Conservation (phyloP, 2,888 invertebrate species). For the Allolobophora icterica region DNA sequence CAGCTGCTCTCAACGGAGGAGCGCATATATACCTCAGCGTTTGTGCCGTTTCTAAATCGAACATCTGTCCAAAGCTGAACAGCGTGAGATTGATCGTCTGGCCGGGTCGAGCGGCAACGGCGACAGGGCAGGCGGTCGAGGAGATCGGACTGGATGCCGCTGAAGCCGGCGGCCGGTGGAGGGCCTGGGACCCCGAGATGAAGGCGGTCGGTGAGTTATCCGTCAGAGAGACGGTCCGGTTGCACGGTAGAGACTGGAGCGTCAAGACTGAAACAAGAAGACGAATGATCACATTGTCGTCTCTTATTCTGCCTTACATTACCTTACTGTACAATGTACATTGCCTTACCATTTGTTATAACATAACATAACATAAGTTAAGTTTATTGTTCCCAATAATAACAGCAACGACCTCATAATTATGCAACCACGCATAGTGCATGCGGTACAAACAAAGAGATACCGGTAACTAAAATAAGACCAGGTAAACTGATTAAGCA, state of each 20-base stretch:
- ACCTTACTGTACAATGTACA: too few species aligned
- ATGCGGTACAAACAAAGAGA: too few species aligned
- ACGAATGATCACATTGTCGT: too few species aligned
- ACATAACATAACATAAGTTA: too few species aligned
- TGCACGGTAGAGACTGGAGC: constrained; percentile 18
- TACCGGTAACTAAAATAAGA: too few species aligned
- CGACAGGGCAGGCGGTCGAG: background rate
- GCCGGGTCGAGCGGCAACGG: background rate
- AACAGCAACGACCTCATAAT: too few species aligned
- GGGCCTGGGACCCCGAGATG: background rate
- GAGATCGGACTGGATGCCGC: background rate
- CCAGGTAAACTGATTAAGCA: too few species aligned
- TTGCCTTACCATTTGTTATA: too few species aligned
- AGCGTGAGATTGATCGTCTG: constrained; percentile 27
- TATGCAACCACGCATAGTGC: too few species aligned
- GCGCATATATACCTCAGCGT: background rate
- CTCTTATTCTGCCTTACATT: too few species aligned
- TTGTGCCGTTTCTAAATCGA: background rate
- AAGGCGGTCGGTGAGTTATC: background rate
- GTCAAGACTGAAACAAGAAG: background rate
- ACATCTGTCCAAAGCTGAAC: constrained; percentile 14
- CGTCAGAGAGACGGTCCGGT: background rate
- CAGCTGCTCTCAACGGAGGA: background rate
- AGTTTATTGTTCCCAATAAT: too few species aligned
- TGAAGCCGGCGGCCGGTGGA: background rate